Conservation (phyloP, 1,140 invertebrate genomes). For the Drosophila bocki region DNA sequence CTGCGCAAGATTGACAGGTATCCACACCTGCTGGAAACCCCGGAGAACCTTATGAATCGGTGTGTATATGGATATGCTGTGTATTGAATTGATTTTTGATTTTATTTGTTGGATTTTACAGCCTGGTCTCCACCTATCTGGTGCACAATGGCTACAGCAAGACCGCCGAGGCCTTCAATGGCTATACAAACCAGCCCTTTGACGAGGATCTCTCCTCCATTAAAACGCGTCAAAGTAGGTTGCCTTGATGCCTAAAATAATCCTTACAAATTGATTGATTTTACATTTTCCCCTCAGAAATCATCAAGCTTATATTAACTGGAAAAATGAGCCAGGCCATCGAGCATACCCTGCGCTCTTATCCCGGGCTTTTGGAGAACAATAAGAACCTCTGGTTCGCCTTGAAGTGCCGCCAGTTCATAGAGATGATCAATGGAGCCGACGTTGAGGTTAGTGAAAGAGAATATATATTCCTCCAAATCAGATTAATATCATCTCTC, state of each 20-base stretch:
- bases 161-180: conserved; percentile 98
- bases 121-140: conserved; percentile 98
- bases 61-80: neutral
- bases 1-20: conserved; percentile 82
- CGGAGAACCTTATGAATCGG: conserved; percentile 74
- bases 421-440: conserved; percentile 96
- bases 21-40: conserved; percentile 69
- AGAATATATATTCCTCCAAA: neutral
- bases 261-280: no score
- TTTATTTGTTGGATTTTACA: conserved; percentile 84
- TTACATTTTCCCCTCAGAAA: conserved; percentile 87
- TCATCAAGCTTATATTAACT: conserved; percentile 95
- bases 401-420: conserved; percentile 98
- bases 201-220: conserved; percentile 97
- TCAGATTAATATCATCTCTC: no score
- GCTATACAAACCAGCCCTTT: conserved; percentile 95
- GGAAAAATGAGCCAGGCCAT: conserved; percentile 98
- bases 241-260: no score
- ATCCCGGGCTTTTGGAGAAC: conserved; percentile 95
- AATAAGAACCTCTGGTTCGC: conserved; percentile 97
- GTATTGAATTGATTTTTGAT: neutral
- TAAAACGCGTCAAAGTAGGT: conserved; percentile 98
- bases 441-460: conserved; percentile 87
- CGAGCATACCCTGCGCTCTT: conserved; percentile 93
- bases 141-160: conserved; percentile 99